Base-by-base conservation (phyloP, 2,888 invertebrate species). In the Nesidiocoris tenuis region DNA sequence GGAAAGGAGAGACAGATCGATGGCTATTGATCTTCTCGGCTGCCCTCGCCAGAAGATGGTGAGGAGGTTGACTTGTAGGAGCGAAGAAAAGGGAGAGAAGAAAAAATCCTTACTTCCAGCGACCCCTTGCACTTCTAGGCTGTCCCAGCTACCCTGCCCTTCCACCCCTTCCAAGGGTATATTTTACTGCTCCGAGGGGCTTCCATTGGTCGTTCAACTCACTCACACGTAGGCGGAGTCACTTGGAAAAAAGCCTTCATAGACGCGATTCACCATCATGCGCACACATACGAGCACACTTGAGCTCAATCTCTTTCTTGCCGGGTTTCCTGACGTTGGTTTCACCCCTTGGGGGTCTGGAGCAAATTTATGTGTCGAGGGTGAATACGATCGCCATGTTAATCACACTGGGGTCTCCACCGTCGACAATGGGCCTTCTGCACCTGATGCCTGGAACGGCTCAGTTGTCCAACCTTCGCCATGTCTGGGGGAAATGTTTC, bases 331-430 rank as follows among this genome's bases (percentile, higher is more conserved):
- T 39, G 39, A 12, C 3, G 39, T 39, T 39, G 39, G 39, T 12
- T 39, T 39, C 39, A n/a, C n/a, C n/a, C 12, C 39, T 39, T 39
- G 39, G 39, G 39, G 39, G 39, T 12, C 39, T 39, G 39, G 39
- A 39, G 39, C 39, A 39, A 39, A 70, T 70, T 70, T 70, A 70
- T 70, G 70, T 56, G 59, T 54, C 25, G 72, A 57, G 72, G 54
- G 61, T 72, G 72, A 72, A 72, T 72, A 61, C 61, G 72, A 72
- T 72, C 72, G 72, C 72, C 72, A 72, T 72, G 72, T 72, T 72
- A 72, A 72, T 72, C 72, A 63, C 59, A 39, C 70, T 54, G 70
- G 22, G 56, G 23, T 59, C 59, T 21, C 59, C 24, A n/a, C n/a
- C 55, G 21, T 54, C 63, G 61, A 63, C 61, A 61, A 72, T 61